phyloP scores from a whole-genome alignment of 2,888 invertebrate genomes.

The Halictus ligatus region DNA sequence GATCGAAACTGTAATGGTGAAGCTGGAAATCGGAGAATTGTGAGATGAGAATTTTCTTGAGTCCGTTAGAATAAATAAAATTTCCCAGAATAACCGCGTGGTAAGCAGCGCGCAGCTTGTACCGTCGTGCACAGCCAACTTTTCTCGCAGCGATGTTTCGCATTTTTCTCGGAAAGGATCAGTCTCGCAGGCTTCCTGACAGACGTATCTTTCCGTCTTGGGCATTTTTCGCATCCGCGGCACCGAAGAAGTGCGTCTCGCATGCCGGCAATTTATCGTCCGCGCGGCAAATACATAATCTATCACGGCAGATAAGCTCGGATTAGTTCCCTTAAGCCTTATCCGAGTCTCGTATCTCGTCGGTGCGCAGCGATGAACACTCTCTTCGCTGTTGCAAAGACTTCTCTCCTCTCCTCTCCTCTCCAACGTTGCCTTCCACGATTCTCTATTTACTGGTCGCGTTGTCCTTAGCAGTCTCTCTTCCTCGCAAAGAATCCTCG shows the following conservation, averaged over 20 bases:
- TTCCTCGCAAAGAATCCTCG: neutral
- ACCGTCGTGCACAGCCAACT: neutral
- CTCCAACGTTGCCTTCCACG: neutral
- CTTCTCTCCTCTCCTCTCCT: neutral
- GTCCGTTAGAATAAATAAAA: neutral
- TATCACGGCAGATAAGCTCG: conserved; percentile 68
- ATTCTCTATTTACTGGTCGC: conserved; percentile 11
- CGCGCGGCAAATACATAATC: conserved; percentile 70
- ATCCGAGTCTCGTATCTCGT: conserved; percentile 65
- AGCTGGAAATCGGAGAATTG: neutral
- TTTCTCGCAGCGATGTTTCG: neutral
- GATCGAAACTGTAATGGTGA: too few species aligned
- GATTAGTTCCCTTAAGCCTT: conserved; percentile 67
- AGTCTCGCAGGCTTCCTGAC: conserved; percentile 3
- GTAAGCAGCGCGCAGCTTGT: neutral
- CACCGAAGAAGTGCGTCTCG: conserved; percentile 16
- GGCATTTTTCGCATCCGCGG: conserved; percentile 15
- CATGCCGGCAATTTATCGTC: conserved; percentile 63
- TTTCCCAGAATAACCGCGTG: neutral
- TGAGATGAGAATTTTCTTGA: neutral
- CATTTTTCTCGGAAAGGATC: neutral
- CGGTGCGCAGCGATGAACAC: conserved; percentile 47
- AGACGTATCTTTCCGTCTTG: conserved; percentile 16
- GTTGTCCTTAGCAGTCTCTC: neutral
- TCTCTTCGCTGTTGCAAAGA: conserved; percentile 24